Evolutionary conservation across 2,797 vertebrate genomes (phyloP).

Genomic region (Acomys russatus): DNA sequence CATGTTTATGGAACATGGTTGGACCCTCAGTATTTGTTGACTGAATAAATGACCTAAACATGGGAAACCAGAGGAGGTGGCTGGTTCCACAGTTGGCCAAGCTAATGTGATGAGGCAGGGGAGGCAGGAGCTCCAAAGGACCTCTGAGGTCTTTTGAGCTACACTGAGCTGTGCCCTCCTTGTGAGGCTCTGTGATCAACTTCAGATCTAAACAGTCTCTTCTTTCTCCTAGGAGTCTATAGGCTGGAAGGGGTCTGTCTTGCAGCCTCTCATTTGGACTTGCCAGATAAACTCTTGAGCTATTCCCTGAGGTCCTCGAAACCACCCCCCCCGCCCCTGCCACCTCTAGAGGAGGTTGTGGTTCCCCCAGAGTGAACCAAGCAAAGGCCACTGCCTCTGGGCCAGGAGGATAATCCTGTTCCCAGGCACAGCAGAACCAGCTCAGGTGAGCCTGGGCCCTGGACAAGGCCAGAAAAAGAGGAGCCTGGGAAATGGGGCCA

Average conservation of each 20-base stretch:
- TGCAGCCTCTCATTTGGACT: background rate
- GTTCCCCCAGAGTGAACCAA: no score
- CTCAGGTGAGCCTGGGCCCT: background rate
- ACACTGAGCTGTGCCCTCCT: background rate
- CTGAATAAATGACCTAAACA: background rate
- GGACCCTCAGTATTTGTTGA: background rate
- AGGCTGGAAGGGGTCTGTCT: background rate
- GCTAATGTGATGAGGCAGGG: background rate
- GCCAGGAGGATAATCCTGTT: background rate
- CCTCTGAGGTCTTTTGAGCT: background rate
- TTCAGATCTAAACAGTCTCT: background rate
- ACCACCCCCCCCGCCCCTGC: background rate
- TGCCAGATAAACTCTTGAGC: background rate
- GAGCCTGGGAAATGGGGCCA: background rate
- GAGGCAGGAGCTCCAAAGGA: background rate
- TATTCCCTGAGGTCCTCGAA: background rate
- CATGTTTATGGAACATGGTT: rapidly evolving
- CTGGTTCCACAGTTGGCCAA: background rate
- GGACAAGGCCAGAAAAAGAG: background rate
- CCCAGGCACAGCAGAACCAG: background rate
- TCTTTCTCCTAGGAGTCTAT: background rate
- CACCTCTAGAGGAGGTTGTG: background rate
- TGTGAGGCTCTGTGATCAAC: background rate
- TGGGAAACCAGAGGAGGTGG: background rate
- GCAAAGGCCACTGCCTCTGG: background rate